A percentile compares a stretch with the other conserved stretches of the same genome.
Evolutionary conservation across 2,113 vertebrate species (phyloP).

Genomic region (Poeciliopsis turrubarensis): DNA sequence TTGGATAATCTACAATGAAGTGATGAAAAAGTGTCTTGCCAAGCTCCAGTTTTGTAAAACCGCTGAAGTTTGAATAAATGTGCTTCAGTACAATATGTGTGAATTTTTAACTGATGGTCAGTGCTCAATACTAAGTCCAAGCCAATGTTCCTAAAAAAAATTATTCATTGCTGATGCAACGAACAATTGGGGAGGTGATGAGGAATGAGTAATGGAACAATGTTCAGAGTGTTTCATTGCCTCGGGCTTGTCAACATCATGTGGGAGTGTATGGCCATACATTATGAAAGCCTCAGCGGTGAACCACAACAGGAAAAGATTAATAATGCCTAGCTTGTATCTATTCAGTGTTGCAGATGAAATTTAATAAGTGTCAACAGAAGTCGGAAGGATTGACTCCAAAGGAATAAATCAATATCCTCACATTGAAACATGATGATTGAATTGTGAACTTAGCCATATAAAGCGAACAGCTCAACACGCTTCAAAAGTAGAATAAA

Average conservation of each 20-base stretch:
- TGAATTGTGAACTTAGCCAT: not conserved
- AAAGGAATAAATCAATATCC: not conserved
- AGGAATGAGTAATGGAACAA: slow-evolving; percentile 56
- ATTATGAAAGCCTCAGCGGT: slow-evolving; percentile 15
- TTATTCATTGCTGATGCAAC: slow-evolving; percentile 62
- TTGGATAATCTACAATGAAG: too few species aligned
- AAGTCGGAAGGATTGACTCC: not conserved
- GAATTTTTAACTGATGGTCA: slow-evolving; percentile 36
- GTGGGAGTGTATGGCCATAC: slow-evolving; percentile 40
- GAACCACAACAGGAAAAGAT: slow-evolving; percentile 4
- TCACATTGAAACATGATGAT: not conserved
- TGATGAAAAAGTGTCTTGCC: too few species aligned
- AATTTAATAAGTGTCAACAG: slow-evolving; percentile 1
- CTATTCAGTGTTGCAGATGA: not conserved
- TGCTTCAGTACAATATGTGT: slow-evolving; percentile 26
- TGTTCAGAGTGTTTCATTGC: slow-evolving; percentile 43
- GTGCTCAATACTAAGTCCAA: slow-evolving; percentile 52
- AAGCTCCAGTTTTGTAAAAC: too few species aligned
- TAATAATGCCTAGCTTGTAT: not conserved
- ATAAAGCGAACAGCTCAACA: not conserved
- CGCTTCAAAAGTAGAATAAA: not conserved
- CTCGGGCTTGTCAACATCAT: slow-evolving; percentile 41
- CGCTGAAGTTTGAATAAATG: not conserved
- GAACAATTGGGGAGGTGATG: slow-evolving; percentile 52
- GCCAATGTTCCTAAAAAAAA: slow-evolving; percentile 45